Evolutionary conservation across 2,113 vertebrate genomes (phyloP).

Genomic region (Gavialis gangeticus): DNA sequence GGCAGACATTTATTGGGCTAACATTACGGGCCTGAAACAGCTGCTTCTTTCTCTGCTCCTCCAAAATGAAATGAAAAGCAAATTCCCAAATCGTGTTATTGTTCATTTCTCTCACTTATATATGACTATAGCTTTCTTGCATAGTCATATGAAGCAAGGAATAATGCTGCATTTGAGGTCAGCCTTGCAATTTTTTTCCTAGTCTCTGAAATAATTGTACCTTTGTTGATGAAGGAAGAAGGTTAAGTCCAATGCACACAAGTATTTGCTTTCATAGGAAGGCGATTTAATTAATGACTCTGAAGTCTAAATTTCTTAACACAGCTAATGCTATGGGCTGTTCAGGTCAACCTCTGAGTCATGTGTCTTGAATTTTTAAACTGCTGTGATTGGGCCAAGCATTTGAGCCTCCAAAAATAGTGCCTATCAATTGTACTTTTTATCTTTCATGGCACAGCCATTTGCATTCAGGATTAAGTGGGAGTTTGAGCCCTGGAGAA

Average conservation of each 20-base stretch:
- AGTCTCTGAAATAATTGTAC: neutral
- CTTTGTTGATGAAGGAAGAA: neutral
- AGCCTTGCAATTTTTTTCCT: neutral
- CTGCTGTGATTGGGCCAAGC: neutral
- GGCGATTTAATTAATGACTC: neutral
- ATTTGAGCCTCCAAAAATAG: neutral
- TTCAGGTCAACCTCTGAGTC: neutral
- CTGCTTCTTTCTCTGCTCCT: neutral
- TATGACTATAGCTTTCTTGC: too few species aligned
- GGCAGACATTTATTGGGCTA: neutral
- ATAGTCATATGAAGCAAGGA: neutral
- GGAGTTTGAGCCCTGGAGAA: neutral
- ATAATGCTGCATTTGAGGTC: neutral
- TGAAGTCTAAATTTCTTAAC: neutral
- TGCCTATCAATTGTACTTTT: neutral
- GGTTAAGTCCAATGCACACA: neutral
- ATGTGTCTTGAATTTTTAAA: slow-evolving; percentile 25
- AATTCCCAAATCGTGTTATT: neutral
- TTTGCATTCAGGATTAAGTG: neutral
- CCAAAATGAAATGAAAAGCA: neutral
- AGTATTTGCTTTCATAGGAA: neutral
- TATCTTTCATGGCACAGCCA: neutral
- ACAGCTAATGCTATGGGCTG: neutral
- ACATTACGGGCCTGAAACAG: neutral
- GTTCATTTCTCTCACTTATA: neutral